Conservation (phyloP, 2,888 invertebrate species). For the Hesperia comma region DNA sequence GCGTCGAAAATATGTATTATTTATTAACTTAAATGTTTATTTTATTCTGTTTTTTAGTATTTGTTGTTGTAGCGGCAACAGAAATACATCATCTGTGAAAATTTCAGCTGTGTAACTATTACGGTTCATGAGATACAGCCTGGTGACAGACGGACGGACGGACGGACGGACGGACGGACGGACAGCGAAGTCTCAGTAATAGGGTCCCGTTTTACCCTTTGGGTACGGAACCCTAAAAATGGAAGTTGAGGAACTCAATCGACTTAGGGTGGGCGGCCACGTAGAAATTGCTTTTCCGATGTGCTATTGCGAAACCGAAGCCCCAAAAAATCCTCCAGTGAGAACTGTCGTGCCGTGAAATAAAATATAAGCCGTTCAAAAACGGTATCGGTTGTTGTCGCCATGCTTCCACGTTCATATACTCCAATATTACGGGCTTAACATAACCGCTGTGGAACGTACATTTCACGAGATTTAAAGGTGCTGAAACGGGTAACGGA, state of each 20-base stretch:
- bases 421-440: constrained; percentile 45
- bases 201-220: too few relatives aligned
- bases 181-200: too few relatives aligned
- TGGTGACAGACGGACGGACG: too few relatives aligned
- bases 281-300: constrained; percentile 74
- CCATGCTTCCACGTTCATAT: constrained; percentile 46
- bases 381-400: constrained; percentile 63
- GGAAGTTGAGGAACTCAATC: constrained; percentile 57
- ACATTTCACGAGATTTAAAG: constrained; percentile 44
- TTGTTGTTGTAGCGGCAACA: too few relatives aligned
- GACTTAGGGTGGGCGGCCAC: constrained; percentile 63
- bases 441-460: constrained; percentile 46
- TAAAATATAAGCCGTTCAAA: constrained; percentile 76
- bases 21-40: too few relatives aligned
- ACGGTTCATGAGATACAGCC: too few relatives aligned
- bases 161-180: too few relatives aligned
- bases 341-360: constrained; percentile 73
- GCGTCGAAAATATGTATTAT: too few relatives aligned
- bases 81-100: too few relatives aligned
- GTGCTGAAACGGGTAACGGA: constrained; percentile 28
- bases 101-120: too few relatives aligned
- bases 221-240: too few relatives aligned
- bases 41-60: too few relatives aligned
- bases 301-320: constrained; percentile 50
- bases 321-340: constrained; percentile 47